Percentiles rank a stretch among this genome's conserved stretches.
These are phyloP conservation scores for Prunella strophiata DNA, from an alignment of 2,797 vertebrate genomes.

Conservation along the genomic window DNA sequence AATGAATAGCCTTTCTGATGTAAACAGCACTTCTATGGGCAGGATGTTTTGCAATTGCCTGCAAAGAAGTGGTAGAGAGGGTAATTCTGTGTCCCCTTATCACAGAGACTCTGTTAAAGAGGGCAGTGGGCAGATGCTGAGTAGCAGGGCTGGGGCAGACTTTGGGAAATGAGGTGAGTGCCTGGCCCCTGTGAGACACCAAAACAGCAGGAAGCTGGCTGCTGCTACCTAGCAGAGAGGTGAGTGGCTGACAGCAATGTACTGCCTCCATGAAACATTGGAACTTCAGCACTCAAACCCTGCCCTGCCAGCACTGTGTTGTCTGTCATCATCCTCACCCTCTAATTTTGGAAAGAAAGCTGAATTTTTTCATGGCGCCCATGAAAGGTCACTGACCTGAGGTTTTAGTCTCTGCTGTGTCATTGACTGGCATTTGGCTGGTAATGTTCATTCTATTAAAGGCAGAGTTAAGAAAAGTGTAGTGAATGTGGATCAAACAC, in stretches of 20 bases:
- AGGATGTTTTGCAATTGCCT: not conserved
- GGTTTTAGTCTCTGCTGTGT: slow-evolving; percentile 31
- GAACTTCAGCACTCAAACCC: not conserved
- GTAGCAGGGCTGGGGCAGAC: not conserved
- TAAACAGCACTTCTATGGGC: not conserved
- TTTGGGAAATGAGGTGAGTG: not conserved
- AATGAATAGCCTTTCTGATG: not conserved
- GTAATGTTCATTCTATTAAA: not conserved
- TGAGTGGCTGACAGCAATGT: not conserved
- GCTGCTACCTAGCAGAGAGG: not conserved
- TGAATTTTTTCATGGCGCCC: not conserved
- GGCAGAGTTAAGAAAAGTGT: not conserved
- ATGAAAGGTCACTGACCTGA: slow-evolving; percentile 31
- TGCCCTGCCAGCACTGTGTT: not conserved
- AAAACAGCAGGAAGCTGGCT: not conserved
- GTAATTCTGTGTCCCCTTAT: not conserved
- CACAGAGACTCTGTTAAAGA: not conserved
- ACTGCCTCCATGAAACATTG: not conserved
- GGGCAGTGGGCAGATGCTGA: not conserved
- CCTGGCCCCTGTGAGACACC: not conserved
- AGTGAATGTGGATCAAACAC: not conserved
- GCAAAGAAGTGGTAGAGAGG: not conserved
- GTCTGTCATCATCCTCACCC: slow-evolving; percentile 1
- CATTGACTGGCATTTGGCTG: not conserved
- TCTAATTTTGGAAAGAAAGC: slow-evolving; percentile 21